Evolutionary conservation across 2,888 invertebrate genomes (phyloP), one percentile per base, ranked within the genome.

Genomic region (Perithous albicinctus): DNA sequence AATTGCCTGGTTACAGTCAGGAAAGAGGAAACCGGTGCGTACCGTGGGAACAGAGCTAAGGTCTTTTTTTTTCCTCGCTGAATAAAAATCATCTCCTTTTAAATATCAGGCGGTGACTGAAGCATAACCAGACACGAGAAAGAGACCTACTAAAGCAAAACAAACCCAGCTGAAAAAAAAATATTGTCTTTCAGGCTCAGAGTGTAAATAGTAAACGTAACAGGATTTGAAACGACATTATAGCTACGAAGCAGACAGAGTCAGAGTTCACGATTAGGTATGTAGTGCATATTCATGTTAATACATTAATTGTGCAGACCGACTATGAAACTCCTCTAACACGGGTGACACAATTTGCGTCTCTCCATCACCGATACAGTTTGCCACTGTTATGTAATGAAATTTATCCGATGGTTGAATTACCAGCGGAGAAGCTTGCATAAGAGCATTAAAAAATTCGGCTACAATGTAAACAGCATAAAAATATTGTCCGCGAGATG

Each of bases 1-100:
- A 92, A 90, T 89, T 88, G 85, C 85, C 82, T 85, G 88, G 85
- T 86, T 89, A 85, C 79, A 84, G 83, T 86, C 90, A 89, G 89
- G 89, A 90, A 91, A 91, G 87, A 91, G 92, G 91, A 92, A 92
- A 90, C 87, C 82, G 84, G 82, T 85, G 84, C 82, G 88, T 85
- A 83, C 86, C 88, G 90, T 92, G 92, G 90, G 92, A 92, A 92
- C 86, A 86, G 78, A 88, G 88, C 83, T 88, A 89, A 88, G 88
- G 89, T 90, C 87, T 88, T 89, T 59, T 72, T n/a, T 23, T 54
- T 35, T 20, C 46, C 87, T 87, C 86, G 4, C 61, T 12, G 51
- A 63, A 64, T 54, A 23, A 43, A 46, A 59, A 41, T 41, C 59
- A 20, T 72, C 59, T 72, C 43, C 43, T 43, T n/a, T n/a, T 29